Evolutionary conservation across 2,888 invertebrate genomes (phyloP).

Genomic region (Stratiomys singularior): DNA sequence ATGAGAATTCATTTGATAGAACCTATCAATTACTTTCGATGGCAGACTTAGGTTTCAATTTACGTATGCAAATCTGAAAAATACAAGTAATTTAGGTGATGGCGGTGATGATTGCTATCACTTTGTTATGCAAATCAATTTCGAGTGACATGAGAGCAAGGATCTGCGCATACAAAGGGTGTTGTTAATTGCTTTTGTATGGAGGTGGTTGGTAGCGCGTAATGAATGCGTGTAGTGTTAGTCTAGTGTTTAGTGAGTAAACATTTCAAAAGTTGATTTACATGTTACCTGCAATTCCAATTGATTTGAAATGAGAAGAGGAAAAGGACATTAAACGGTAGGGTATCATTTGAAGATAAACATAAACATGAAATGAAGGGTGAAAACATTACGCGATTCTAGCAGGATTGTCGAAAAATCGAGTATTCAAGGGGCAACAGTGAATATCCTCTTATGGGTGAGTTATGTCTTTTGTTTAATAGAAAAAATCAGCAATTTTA

Average conservation of each 20-base stretch:
- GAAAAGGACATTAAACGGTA: too few relatives aligned
- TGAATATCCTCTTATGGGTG: too few relatives aligned
- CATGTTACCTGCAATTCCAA: not conserved
- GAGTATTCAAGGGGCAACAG: too few relatives aligned
- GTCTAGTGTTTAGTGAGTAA: not conserved
- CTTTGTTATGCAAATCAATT: constrained; percentile 35
- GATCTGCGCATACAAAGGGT: not conserved
- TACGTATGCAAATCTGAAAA: constrained; percentile 38
- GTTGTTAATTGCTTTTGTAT: constrained; percentile 14
- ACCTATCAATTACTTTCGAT: constrained; percentile 34
- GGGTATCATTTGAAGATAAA: too few relatives aligned
- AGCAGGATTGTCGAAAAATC: too few relatives aligned
- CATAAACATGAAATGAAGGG: too few relatives aligned
- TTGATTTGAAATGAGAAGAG: too few relatives aligned
- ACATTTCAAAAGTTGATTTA: not conserved
- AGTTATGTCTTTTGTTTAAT: too few relatives aligned
- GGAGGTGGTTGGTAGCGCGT: not conserved
- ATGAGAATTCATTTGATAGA: not conserved
- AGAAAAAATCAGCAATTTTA: too few relatives aligned
- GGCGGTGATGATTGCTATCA: constrained; percentile 17
- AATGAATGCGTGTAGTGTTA: not conserved
- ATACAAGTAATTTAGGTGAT: constrained; percentile 32
- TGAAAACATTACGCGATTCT: too few relatives aligned
- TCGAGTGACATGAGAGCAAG: not conserved
- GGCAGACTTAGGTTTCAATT: constrained; percentile 27